phyloP scores from a whole-genome alignment of 2,113 vertebrate species.

The Salvelinus sp. region DNA sequence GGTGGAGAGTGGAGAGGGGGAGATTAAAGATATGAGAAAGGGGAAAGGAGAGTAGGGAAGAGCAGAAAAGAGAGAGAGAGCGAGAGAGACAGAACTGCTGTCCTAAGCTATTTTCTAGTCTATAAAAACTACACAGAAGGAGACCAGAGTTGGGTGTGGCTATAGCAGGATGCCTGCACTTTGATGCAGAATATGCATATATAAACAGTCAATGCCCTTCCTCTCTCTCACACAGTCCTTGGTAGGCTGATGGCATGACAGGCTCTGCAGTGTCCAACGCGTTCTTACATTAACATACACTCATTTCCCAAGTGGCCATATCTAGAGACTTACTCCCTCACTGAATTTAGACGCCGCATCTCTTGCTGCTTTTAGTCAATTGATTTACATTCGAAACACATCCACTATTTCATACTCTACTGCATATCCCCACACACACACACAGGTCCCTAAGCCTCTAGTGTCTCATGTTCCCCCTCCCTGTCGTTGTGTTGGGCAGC shows the following conservation, averaged over 20 bases:
- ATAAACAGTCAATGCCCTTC: no score
- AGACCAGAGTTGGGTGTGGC: neutral
- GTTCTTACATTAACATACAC: no score
- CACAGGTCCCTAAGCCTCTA: neutral
- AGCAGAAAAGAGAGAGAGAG: neutral
- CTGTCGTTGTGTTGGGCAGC: conserved; percentile 27
- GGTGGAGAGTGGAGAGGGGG: neutral
- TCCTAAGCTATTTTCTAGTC: neutral
- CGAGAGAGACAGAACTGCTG: neutral
- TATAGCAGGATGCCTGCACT: conserved; percentile 10
- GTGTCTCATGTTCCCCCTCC: conserved; percentile 23
- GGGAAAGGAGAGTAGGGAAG: neutral
- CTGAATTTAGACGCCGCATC: no score
- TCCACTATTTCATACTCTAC: neutral
- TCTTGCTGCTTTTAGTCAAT: neutral
- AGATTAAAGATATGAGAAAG: neutral
- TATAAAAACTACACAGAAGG: neutral
- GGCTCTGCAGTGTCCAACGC: no score
- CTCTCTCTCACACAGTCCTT: no score
- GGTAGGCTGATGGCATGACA: no score
- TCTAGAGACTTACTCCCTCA: no score
- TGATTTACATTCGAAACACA: neutral
- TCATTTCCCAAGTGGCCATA: no score
- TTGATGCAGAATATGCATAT: no score
- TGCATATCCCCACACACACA: neutral